A percentile compares a stretch with the other conserved stretches of the same genome.
phyloP scores from a whole-genome alignment of 2,888 invertebrate species.

The Barypeithes pellucidus region DNA sequence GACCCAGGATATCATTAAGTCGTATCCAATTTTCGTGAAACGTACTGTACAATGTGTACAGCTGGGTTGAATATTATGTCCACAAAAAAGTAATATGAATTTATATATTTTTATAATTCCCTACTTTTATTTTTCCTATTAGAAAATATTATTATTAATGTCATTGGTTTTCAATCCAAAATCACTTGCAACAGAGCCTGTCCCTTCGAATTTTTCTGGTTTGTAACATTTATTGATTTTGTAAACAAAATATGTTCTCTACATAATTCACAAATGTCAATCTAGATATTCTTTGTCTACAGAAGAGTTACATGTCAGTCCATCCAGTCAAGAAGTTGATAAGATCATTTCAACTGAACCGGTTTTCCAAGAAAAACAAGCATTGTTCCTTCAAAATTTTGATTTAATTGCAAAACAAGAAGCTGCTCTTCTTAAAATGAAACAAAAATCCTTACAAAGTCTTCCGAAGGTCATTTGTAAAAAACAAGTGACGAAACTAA shows the following conservation, averaged over 20 bases:
- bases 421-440: conserved; percentile 14
- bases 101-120: too few relatives aligned
- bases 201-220: too few relatives aligned
- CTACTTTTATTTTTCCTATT: too few relatives aligned
- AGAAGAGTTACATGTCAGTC: neutral
- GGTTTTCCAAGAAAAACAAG: conserved; percentile 12
- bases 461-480: neutral
- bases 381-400: conserved; percentile 28
- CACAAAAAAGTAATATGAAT: too few relatives aligned
- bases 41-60: too few relatives aligned
- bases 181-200: too few relatives aligned
- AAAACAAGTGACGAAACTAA: neutral
- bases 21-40: too few relatives aligned
- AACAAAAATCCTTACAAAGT: neutral
- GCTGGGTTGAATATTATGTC: too few relatives aligned
- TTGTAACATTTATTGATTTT: neutral
- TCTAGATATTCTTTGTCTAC: conserved; percentile 4
- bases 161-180: too few relatives aligned
- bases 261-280: neutral
- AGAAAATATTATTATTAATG: too few relatives aligned
- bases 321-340: neutral
- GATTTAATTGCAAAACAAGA: conserved; percentile 22
- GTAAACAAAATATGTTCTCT: neutral
- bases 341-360: neutral
- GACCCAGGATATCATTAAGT: too few relatives aligned